phyloP scores from a whole-genome alignment of 1,140 invertebrate species.

The Brachionus sp. region DNA sequence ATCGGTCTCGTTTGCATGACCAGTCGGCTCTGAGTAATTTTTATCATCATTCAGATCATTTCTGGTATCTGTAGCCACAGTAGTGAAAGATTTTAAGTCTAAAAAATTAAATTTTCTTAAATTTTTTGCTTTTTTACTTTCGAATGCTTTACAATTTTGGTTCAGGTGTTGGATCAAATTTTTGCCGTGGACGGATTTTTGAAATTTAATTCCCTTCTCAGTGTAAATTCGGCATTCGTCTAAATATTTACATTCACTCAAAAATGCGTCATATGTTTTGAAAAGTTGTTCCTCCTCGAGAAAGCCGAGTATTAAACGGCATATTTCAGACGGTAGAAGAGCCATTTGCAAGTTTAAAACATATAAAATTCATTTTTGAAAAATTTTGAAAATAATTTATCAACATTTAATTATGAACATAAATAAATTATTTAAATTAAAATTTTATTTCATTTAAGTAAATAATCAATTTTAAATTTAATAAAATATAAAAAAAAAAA shows the following conservation, averaged over 20 bases:
- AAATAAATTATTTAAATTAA: not conserved
- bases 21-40: not conserved
- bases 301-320: slow-evolving; percentile 32
- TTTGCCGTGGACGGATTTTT: slow-evolving; percentile 32
- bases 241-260: slow-evolving; percentile 4
- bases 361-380: slow-evolving; percentile 20
- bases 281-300: slow-evolving; percentile 24
- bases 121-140: not conserved
- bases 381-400: not conserved
- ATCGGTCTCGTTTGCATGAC: not conserved
- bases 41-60: not conserved
- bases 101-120: not conserved
- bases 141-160: not conserved
- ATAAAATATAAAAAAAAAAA: not conserved
- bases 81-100: not conserved
- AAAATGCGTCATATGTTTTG: slow-evolving; percentile 33
- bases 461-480: not conserved
- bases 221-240: slow-evolving; percentile 21
- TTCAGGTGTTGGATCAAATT: slow-evolving; percentile 5
- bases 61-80: not conserved
- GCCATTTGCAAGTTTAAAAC: not conserved
- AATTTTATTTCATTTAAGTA: not conserved
- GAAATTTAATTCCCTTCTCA: slow-evolving; percentile 6
- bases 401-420: not conserved
- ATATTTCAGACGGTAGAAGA: slow-evolving; percentile 31